phyloP scores from a whole-genome alignment of 2,797 vertebrate species.

The Syngnathus acus region DNA sequence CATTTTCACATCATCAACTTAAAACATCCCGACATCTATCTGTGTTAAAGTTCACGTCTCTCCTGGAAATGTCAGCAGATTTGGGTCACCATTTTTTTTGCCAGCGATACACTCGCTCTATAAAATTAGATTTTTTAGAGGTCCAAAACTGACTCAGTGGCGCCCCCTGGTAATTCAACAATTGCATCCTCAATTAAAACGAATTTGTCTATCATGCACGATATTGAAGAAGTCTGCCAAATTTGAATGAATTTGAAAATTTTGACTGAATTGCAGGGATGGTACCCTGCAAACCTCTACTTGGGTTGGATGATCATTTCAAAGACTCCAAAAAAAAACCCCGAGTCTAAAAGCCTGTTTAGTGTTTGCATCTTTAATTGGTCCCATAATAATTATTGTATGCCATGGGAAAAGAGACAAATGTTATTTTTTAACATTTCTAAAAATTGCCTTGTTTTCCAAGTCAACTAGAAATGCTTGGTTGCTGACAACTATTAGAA shows the following conservation, averaged over 20 bases:
- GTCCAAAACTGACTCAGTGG: neutral
- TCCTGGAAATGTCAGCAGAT: constrained; percentile 6
- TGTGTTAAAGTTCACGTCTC: constrained; percentile 18
- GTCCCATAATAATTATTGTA: too few relatives aligned
- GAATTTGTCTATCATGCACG: neutral
- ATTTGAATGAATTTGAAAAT: too few relatives aligned
- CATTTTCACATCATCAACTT: constrained; percentile 5
- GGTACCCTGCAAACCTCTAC: too few relatives aligned
- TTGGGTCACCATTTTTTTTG: neutral
- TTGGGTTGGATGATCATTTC: too few relatives aligned
- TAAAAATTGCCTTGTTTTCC: too few relatives aligned
- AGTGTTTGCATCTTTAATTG: too few relatives aligned
- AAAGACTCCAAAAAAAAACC: too few relatives aligned
- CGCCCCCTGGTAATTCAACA: neutral
- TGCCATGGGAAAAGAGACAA: too few relatives aligned
- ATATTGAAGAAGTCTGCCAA: neutral
- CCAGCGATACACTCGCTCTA: neutral
- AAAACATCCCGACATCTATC: constrained; percentile 6
- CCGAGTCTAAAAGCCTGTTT: too few relatives aligned
- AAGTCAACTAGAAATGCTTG: neutral
- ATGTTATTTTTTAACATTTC: too few relatives aligned
- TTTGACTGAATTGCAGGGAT: neutral
- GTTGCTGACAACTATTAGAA: neutral
- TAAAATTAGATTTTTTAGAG: neutral
- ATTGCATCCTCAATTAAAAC: neutral